Conservation (phyloP, 2,888 invertebrate genomes). For the Drosophila infuscata region DNA sequence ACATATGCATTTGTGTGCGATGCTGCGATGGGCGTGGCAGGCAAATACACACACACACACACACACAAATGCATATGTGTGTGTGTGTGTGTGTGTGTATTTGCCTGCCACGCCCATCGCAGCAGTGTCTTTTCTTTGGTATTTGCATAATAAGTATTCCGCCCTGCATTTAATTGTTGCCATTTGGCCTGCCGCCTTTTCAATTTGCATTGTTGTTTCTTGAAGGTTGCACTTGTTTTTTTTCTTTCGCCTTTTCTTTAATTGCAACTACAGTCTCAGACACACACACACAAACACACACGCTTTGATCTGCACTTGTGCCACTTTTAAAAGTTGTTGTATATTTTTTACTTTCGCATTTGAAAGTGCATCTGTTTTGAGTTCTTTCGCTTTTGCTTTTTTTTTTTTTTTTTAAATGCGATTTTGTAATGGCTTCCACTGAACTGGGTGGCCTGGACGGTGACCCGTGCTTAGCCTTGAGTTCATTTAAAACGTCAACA, state of each 20-base stretch:
- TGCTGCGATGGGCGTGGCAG: no score
- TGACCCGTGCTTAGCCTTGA: constrained; percentile 42
- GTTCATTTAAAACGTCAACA: constrained; percentile 20
- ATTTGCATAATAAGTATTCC: constrained; percentile 59
- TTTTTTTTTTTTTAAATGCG: constrained; percentile 11
- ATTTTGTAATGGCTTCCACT: constrained; percentile 47
- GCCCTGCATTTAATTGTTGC: constrained; percentile 49
- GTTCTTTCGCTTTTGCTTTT: constrained; percentile 35
- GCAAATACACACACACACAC: constrained; percentile 30
- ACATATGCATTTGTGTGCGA: background rate
- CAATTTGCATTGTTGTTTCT: constrained; percentile 48
- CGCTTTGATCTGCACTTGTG: constrained; percentile 51
- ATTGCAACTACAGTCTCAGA: constrained; percentile 23
- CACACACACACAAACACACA: constrained; percentile 7
- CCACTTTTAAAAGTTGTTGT: constrained; percentile 42
- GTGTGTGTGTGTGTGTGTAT: constrained; percentile 18
- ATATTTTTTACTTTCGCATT: constrained; percentile 52
- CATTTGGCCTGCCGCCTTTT: constrained; percentile 52
- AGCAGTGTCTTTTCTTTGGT: constrained; percentile 20
- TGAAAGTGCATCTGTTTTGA: constrained; percentile 61
- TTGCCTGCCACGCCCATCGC: constrained; percentile 35
- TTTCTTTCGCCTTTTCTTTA: constrained; percentile 17
- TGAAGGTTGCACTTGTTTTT: constrained; percentile 46
- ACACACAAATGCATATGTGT: background rate
- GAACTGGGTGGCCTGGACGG: constrained; percentile 16